Evolutionary conservation across 2,113 vertebrate genomes (phyloP), one percentile per base, ranked within the genome.

Genomic region (Tichodroma muraria): DNA sequence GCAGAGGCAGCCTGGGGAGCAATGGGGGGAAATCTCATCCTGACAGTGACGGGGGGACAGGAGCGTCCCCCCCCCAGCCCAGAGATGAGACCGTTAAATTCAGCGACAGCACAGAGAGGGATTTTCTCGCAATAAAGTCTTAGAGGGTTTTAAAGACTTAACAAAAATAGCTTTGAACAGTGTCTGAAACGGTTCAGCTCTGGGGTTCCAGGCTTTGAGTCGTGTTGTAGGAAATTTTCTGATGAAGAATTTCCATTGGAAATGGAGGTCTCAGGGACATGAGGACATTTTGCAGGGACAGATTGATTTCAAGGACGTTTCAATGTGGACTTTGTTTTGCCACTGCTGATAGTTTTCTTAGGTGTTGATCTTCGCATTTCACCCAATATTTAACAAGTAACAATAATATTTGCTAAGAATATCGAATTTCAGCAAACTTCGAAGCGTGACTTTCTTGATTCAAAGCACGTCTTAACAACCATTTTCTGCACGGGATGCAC

Each of bases 21-120:
- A 1, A 2, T 8, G 57, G 16, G 71, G 16, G 5, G 8, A 75
- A 25, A 44, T 8, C 8, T 23, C 23, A 69, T n/a, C 64, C 61
- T 8, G 2, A 21, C 4, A 54, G 30, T 0, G 0, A 31, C 3
- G 13, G 9, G 12, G 15, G 14, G 1, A 59, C 27, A 47, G 38
- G 30, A n/a, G 8, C 0, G 0, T 56, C 28, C 15, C 44, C 42
- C n/a, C 16, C 30, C 7, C 2, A 37, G 18, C 28, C 13, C 2
- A 1, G 66, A 30, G 52, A 40, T 19, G 45, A 44, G 30, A 56
- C 65, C 1, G 0, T 38, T 72, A n/a, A 57, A 89, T 10, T 17
- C 88, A 44, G 38, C 9, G 60, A 18, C 53, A 47, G 61, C 10
- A 1, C 64, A 45, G 68, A 40, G 35, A 45, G 65, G 57, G 68